Conservation (phyloP, 2,888 invertebrate genomes). For the Epinotia brunnichana region DNA sequence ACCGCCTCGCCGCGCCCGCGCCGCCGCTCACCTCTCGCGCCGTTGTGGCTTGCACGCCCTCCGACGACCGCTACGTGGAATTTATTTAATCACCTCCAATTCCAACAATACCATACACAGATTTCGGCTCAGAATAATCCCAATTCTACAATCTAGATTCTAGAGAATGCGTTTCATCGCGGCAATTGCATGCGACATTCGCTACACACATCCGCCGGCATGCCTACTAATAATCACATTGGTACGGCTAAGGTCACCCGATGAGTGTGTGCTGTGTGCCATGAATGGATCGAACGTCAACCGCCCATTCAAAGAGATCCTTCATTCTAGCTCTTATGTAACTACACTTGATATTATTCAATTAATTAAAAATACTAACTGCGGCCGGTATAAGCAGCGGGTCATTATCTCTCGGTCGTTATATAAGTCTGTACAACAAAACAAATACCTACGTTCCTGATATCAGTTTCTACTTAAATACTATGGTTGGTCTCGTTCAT, state of each 20-base stretch:
- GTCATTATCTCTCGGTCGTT: constrained; percentile 50
- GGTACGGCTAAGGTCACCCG: constrained; percentile 66
- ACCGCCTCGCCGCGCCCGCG: constrained; percentile 63
- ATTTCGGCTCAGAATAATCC: constrained; percentile 30
- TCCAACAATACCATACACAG: constrained; percentile 44
- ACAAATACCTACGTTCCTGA: constrained; percentile 38
- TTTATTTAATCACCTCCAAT: constrained; percentile 81
- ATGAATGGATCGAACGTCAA: constrained; percentile 69
- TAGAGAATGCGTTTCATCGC: constrained; percentile 50
- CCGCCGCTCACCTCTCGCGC: constrained; percentile 52
- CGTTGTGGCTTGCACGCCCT: constrained; percentile 51
- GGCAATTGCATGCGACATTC: constrained; percentile 56
- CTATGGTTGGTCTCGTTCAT: neutral
- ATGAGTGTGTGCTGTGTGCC: constrained; percentile 61
- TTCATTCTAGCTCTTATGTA: constrained; percentile 71
- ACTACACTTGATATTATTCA: constrained; percentile 55
- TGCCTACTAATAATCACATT: constrained; percentile 59
- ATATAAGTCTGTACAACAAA: constrained; percentile 50
- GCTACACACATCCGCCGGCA: constrained; percentile 53
- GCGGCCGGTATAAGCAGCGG: constrained; percentile 44
- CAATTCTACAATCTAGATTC: constrained; percentile 13
- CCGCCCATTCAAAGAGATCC: constrained; percentile 68
- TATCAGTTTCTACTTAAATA: constrained; percentile 33
- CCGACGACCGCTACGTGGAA: constrained; percentile 77
- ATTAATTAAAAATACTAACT: constrained; percentile 54